Percentiles rank a stretch among this genome's conserved stretches.
Evolutionary conservation across 2,888 invertebrate genomes (phyloP).

Genomic region (Imbricaverruca yamaguchii): DNA sequence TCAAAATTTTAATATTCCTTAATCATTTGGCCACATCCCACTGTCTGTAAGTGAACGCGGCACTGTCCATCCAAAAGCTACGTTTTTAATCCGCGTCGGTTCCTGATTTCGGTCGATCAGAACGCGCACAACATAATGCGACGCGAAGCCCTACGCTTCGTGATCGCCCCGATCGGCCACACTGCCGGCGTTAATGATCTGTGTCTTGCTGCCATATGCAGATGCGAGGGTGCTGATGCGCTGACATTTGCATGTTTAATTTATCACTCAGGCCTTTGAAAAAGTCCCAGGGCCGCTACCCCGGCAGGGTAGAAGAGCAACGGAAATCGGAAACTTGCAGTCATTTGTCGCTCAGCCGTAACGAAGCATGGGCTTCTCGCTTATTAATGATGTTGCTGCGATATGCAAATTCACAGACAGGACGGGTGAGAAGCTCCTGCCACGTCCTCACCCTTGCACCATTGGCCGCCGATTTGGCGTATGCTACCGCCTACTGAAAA

Average conservation of each 20-base stretch:
- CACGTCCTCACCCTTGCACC: no score
- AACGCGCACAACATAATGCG: no score
- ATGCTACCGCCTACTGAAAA: no score
- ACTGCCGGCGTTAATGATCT: not conserved
- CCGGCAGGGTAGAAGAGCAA: not conserved
- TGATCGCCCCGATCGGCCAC: not conserved
- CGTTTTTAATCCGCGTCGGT: no score
- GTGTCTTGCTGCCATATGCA: slow-evolving; percentile 1
- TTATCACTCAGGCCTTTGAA: not conserved
- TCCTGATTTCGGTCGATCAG: no score
- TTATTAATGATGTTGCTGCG: not conserved
- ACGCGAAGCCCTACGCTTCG: not conserved
- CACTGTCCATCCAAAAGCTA: no score
- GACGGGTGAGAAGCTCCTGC: no score
- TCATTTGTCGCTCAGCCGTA: not conserved
- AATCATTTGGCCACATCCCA: no score
- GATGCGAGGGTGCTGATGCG: not conserved
- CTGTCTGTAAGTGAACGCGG: no score
- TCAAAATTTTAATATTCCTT: no score
- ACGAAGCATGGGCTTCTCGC: not conserved
- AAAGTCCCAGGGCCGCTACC: not conserved
- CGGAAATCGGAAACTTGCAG: not conserved
- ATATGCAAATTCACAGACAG: no score
- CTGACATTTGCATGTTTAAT: not conserved
- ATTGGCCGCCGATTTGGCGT: no score